phyloP scores from a whole-genome alignment of 2,113 vertebrate species.

The Tupaia tana region DNA sequence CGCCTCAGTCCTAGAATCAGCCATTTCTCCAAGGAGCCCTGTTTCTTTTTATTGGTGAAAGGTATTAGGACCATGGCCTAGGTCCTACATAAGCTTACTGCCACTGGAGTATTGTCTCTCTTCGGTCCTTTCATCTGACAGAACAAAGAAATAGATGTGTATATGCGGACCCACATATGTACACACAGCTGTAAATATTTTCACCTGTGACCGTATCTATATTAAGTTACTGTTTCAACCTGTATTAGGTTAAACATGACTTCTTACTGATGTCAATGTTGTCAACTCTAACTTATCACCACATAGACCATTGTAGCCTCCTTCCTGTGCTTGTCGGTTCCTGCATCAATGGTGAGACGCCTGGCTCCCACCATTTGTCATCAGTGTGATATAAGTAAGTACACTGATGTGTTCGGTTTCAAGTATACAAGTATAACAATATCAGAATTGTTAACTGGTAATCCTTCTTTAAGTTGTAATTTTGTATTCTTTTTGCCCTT shows the following conservation, averaged over 20 bases:
- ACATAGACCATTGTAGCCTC: background rate
- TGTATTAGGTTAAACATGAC: background rate
- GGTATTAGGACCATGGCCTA: background rate
- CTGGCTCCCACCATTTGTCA: background rate
- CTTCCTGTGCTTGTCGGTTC: constrained; percentile 23
- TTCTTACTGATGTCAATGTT: background rate
- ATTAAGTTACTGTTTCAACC: background rate
- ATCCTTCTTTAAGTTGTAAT: background rate
- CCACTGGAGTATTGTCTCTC: background rate
- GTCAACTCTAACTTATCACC: constrained; percentile 17
- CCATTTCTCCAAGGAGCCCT: background rate
- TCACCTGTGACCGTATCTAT: background rate
- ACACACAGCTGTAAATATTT: background rate
- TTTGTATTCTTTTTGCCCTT: constrained; percentile 18
- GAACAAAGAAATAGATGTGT: background rate
- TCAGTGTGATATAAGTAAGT: background rate
- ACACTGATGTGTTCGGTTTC: background rate
- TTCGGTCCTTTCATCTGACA: constrained; percentile 18
- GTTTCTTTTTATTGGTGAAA: constrained; percentile 17
- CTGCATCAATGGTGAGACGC: background rate
- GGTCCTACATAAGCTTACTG: background rate
- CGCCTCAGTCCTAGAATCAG: background rate
- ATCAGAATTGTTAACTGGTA: background rate
- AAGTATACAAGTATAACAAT: background rate
- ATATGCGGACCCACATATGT: background rate